Evolutionary conservation across 2,888 invertebrate genomes (phyloP).

Genomic region (Slavum lentiscoides): DNA sequence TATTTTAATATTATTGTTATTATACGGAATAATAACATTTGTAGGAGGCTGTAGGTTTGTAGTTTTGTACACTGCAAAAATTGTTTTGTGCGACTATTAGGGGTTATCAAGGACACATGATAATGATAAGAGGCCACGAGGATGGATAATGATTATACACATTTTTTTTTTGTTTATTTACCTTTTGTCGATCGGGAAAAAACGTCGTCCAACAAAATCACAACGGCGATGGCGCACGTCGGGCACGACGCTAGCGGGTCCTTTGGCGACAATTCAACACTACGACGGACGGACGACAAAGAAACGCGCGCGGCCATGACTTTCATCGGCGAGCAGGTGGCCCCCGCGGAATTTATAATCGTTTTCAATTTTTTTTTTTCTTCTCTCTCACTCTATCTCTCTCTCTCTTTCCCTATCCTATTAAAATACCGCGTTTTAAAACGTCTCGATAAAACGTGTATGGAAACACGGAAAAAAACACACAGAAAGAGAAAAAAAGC

Average conservation of each 20-base stretch:
- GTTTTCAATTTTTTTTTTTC: not conserved
- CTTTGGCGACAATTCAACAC: constrained; percentile 32
- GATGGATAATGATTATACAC: constrained; percentile 45
- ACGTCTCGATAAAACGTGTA: not conserved
- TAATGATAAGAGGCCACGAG: constrained; percentile 53
- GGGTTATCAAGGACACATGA: constrained; percentile 52
- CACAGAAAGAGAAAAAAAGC: not conserved
- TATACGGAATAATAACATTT: constrained; percentile 1
- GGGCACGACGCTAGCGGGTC: constrained; percentile 5
- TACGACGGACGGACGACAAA: constrained; percentile 26
- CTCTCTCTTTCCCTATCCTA: not conserved
- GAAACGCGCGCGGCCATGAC: constrained; percentile 51
- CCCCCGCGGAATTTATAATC: constrained; percentile 43
- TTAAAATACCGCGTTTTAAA: not conserved
- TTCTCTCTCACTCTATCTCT: too few relatives aligned
- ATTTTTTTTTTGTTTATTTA: constrained; percentile 51
- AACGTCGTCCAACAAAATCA: constrained; percentile 1
- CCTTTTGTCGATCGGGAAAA: constrained; percentile 29
- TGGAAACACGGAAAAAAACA: not conserved
- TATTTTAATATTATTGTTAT: not conserved
- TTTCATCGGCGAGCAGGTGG: constrained; percentile 43
- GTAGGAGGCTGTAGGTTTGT: not conserved
- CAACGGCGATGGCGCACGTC: constrained; percentile 2
- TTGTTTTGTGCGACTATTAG: constrained; percentile 36
- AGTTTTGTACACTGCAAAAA: constrained; percentile 15